A percentile compares a stretch with the other conserved stretches of the same genome.
These are phyloP conservation scores for Belgica antarctica DNA, from an alignment of 2,888 invertebrate species.

Conservation along the genomic window DNA sequence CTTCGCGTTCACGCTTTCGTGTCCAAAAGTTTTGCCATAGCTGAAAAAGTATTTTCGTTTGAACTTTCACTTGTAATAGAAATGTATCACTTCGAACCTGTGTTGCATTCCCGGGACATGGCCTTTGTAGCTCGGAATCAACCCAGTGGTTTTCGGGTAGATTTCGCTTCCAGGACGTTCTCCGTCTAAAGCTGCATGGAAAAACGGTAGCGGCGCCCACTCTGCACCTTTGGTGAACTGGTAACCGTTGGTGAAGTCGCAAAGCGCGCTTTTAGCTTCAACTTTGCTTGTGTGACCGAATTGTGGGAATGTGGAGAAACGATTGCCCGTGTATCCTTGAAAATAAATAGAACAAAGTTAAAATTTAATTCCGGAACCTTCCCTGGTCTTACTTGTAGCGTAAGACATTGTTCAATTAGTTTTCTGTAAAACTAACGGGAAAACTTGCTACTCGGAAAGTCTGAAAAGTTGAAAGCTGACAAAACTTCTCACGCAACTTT, in stretches of 20 bases:
- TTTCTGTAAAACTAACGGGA: background rate
- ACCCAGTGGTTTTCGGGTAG: constrained; percentile 70
- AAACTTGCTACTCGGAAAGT: background rate
- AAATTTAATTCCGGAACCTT: constrained; percentile 37
- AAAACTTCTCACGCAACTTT: too few relatives aligned
- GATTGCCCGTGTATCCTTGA: constrained; percentile 51
- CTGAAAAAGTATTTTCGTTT: constrained; percentile 52
- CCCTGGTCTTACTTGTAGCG: constrained; percentile 45
- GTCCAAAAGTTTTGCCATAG: constrained; percentile 73
- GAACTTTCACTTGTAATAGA: background rate
- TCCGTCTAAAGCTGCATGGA: constrained; percentile 33
- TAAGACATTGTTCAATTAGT: constrained; percentile 45
- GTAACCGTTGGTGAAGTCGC: constrained; percentile 74
- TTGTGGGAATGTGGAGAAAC: constrained; percentile 51
- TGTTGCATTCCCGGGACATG: constrained; percentile 73
- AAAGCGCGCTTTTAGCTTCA: constrained; percentile 68
- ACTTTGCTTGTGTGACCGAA: constrained; percentile 57
- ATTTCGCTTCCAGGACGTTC: constrained; percentile 55
- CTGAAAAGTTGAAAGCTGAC: background rate
- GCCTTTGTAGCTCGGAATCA: constrained; percentile 74
- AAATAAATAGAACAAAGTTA: too few relatives aligned
- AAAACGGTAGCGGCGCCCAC: constrained; percentile 64
- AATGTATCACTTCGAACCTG: constrained; percentile 57
- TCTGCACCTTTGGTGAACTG: constrained; percentile 68
- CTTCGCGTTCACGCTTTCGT: constrained; percentile 71